Conservation (phyloP, 1,140 invertebrate genomes). For the Bathynomus jamesi region DNA sequence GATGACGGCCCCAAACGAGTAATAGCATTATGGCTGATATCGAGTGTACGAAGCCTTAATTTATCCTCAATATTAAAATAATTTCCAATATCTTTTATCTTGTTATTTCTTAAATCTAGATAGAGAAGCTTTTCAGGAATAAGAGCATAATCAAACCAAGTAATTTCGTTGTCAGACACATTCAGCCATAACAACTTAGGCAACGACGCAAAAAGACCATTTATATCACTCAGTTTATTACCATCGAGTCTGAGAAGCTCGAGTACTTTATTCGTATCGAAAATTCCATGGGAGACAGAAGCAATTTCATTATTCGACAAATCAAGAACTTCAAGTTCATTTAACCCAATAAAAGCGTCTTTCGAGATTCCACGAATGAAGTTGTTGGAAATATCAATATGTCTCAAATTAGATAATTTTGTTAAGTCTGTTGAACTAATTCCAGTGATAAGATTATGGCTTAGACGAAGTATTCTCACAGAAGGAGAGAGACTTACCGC, state of each 20-base stretch:
- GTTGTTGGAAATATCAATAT: slow-evolving; percentile 61
- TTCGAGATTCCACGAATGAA: slow-evolving; percentile 54
- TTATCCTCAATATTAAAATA: slow-evolving; percentile 74
- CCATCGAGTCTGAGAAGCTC: slow-evolving; percentile 77
- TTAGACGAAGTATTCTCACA: slow-evolving; percentile 39
- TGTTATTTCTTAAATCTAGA: slow-evolving; percentile 81
- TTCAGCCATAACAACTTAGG: slow-evolving; percentile 74
- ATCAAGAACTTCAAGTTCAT: slow-evolving; percentile 72
- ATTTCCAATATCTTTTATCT: slow-evolving; percentile 72
- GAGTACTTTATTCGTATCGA: slow-evolving; percentile 56
- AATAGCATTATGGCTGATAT: slow-evolving; percentile 79
- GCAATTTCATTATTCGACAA: slow-evolving; percentile 79
- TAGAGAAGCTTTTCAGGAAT: slow-evolving; percentile 78
- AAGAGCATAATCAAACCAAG: slow-evolving; percentile 84
- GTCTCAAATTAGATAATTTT: slow-evolving; percentile 34
- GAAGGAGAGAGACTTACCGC: slow-evolving; percentile 38
- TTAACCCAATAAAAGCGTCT: slow-evolving; percentile 67
- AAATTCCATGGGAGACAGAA: slow-evolving; percentile 68
- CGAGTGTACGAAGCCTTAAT: slow-evolving; percentile 50
- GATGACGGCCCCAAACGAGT: slow-evolving; percentile 66
- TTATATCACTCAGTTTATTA: slow-evolving; percentile 76
- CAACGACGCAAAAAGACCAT: slow-evolving; percentile 71
- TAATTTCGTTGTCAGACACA: slow-evolving; percentile 75
- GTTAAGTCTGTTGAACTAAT: slow-evolving; percentile 18
- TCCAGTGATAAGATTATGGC: slow-evolving; percentile 32